These are phyloP conservation scores for Sebastes umbrosus DNA, from an alignment of 2,797 vertebrate species.

Conservation along the genomic window DNA sequence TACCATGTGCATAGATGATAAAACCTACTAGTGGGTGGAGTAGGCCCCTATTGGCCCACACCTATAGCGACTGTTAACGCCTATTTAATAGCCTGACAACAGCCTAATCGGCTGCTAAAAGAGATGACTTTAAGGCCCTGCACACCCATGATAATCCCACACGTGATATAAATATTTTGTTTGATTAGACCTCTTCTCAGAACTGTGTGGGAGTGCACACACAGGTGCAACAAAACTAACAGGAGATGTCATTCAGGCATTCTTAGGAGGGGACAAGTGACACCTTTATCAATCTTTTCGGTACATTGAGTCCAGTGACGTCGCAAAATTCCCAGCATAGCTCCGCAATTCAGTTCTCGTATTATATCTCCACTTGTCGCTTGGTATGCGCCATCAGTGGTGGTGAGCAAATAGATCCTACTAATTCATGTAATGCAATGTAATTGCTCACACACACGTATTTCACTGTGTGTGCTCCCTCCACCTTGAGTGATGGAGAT, in stretches of 20 bases:
- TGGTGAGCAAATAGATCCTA: slow-evolving; percentile 1
- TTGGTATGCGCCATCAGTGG: background rate
- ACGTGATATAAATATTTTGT: background rate
- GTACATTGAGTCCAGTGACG: background rate
- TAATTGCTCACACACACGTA: background rate
- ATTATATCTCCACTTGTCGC: slow-evolving; percentile 1
- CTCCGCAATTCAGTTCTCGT: slow-evolving; percentile 9
- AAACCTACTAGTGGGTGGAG: no score
- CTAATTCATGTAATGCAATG: background rate
- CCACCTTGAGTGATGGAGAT: no score
- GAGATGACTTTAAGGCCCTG: background rate
- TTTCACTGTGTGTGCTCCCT: no score
- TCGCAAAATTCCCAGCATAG: background rate
- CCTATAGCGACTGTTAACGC: no score
- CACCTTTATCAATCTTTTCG: background rate
- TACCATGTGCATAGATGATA: no score
- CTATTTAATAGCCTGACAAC: no score
- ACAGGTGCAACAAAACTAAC: background rate
- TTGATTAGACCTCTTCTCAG: background rate
- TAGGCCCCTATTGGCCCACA: no score
- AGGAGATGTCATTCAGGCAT: background rate
- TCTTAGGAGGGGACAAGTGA: background rate
- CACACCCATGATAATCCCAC: background rate
- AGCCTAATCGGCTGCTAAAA: background rate
- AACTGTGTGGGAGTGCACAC: background rate